Evolutionary conservation across 1,140 invertebrate genomes (phyloP).

Genomic region (Drosophila insularis): DNA sequence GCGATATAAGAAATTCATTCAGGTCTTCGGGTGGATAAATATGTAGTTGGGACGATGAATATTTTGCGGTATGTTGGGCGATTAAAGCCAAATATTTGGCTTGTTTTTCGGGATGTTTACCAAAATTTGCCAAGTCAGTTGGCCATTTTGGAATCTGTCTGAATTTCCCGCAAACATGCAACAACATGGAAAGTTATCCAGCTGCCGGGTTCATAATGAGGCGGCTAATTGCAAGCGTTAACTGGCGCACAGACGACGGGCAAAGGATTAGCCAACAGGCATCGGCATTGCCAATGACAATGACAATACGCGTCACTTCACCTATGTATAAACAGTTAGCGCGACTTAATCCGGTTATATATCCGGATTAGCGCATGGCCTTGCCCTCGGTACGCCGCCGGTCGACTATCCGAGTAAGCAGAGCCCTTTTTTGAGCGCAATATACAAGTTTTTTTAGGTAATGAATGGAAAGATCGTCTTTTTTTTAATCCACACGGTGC

Average conservation of each 20-base stretch:
- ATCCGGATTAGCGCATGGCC: slow-evolving; percentile 60
- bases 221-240: slow-evolving; percentile 56
- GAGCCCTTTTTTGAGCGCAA: slow-evolving; percentile 23
- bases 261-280: slow-evolving; percentile 56
- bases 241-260: background rate
- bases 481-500: slow-evolving; percentile 63
- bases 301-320: slow-evolving; percentile 21
- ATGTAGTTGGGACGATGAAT: background rate
- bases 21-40: slow-evolving; percentile 27
- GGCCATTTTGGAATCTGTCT: slow-evolving; percentile 37
- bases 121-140: slow-evolving; percentile 56
- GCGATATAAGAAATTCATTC: slow-evolving; percentile 46
- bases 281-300: slow-evolving; percentile 3
- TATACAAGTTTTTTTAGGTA: slow-evolving; percentile 68
- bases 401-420: background rate
- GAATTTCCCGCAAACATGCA: slow-evolving; percentile 56
- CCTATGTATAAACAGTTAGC: slow-evolving; percentile 68
- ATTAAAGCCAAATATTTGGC: slow-evolving; percentile 70
- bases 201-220: slow-evolving; percentile 65
- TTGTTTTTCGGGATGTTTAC: slow-evolving; percentile 28
- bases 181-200: slow-evolving; percentile 40
- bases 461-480: slow-evolving; percentile 67
- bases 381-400: background rate
- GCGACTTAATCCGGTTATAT: slow-evolving; percentile 63
- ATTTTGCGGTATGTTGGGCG: slow-evolving; percentile 18